Base-by-base conservation (phyloP, 2,797 vertebrate genomes). In the Coranthus polyacanthus region DNA sequence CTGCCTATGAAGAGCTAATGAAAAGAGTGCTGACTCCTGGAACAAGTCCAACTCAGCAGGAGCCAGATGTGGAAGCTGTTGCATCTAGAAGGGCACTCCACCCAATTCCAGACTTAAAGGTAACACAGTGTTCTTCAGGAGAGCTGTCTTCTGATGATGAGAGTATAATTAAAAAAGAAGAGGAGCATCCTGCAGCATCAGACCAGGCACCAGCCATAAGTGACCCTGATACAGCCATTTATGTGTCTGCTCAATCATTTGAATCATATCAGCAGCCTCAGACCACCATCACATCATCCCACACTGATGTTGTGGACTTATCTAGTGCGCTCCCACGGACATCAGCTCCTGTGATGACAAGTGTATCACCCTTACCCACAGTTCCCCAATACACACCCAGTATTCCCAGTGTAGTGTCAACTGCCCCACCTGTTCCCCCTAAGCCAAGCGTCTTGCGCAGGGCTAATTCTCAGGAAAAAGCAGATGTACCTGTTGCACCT, bases 121-220 rank as follows among this genome's bases (percentile, higher is more conserved):
- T 99, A 83, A 99, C 97, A 3, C 97, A 99, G 59, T 98, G 98
- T 79, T 99, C 98, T 80, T 98, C 98, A 54, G 88, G 94, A 89
- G 98, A 99, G 87, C 73, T 95, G 54, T 97, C 97, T 75, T 95
- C 95, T 69, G 97, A 98, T 83, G 96, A 98, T 68, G 97, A 98
- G 52, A 94, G 77, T 93, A 89, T 79, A 2, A 87, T 93, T 84
- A 93, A 94, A 89, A 95, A 94, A 83, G 88, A 89, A 45, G 85
- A 88, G 6, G 76, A 65, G 44, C 53, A 26, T 92, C 65, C 75
- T 12, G 22, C 43, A 49, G 47, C 36, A 44, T 83, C 86, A 72
- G 75, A 87, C 26, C 38, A 41, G 15, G 62, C 54, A 57, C 53
- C 65, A 57, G n/a, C 45, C 44, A 52, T 61, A 72, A 58, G 54